Conservation (phyloP, 2,113 vertebrate genomes). For the Sphyrna mokarran region DNA sequence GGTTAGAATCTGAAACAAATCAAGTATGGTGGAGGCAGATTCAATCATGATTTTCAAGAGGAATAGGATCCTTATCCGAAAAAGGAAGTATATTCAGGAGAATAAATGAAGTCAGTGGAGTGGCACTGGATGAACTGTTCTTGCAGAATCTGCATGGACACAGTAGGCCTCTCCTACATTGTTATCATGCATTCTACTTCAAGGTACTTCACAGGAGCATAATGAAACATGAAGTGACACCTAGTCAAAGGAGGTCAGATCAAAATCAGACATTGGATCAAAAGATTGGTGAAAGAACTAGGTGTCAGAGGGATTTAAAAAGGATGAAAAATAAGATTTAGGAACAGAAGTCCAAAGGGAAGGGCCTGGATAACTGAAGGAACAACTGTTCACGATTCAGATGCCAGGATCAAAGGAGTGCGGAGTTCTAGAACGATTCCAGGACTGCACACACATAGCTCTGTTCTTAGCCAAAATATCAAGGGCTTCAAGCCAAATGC, state of each 20-base stretch:
- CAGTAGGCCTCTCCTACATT: too few relatives aligned
- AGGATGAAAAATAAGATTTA: not conserved
- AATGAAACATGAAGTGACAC: not conserved
- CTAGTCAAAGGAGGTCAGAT: not conserved
- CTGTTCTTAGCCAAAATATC: too few relatives aligned
- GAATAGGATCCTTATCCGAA: too few relatives aligned
- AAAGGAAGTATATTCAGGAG: too few relatives aligned
- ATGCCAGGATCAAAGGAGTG: not conserved
- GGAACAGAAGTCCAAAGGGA: not conserved
- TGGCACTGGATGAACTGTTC: too few relatives aligned
- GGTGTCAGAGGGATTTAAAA: not conserved
- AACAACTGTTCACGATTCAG: not conserved
- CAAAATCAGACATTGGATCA: not conserved
- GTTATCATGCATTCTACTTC: too few relatives aligned
- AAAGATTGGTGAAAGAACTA: not conserved
- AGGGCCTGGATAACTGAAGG: not conserved
- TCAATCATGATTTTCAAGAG: too few relatives aligned
- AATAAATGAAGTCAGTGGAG: too few relatives aligned
- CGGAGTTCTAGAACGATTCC: not conserved
- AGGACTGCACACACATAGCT: too few relatives aligned
- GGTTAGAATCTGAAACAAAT: not conserved
- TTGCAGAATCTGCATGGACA: too few relatives aligned
- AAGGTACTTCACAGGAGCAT: not conserved
- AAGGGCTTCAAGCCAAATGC: not conserved
- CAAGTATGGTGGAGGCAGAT: not conserved